Evolutionary conservation across 2,888 invertebrate genomes (phyloP).

Genomic region (Andrena bicolor): DNA sequence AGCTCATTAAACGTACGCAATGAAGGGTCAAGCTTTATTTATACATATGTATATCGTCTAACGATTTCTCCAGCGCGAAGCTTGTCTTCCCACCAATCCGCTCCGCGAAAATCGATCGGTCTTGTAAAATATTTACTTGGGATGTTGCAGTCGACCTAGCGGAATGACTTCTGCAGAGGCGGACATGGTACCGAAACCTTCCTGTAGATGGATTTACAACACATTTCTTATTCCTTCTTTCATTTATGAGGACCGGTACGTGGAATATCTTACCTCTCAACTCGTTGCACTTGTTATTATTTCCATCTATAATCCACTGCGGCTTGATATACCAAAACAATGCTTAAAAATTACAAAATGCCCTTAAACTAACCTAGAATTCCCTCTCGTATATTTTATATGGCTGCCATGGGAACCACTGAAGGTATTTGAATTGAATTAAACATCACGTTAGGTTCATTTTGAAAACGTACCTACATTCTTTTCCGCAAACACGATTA

Average conservation of each 20-base stretch:
- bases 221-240: constrained; percentile 27
- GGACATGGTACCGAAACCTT: constrained; percentile 17
- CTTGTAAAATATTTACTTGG: constrained; percentile 68
- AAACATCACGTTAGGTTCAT: too few relatives aligned
- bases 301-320: not conserved
- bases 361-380: too few relatives aligned
- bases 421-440: too few relatives aligned
- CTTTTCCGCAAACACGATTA: constrained; percentile 8
- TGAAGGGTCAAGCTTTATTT: constrained; percentile 31
- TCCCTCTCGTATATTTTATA: too few relatives aligned
- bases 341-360: not conserved
- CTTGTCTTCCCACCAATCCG: constrained; percentile 38
- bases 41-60: constrained; percentile 21
- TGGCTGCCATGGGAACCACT: not conserved
- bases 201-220: constrained; percentile 21
- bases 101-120: constrained; percentile 55
- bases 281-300: not conserved
- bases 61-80: constrained; percentile 41
- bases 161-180: constrained; percentile 11
- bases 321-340: not conserved
- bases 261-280: constrained; percentile 6
- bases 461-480: too few relatives aligned
- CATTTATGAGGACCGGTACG: not conserved
- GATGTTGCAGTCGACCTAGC: constrained; percentile 59
- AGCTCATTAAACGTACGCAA: not conserved